Percentiles rank a stretch among this genome's conserved stretches.
Evolutionary conservation across 1,140 invertebrate species (phyloP).

Genomic region (Cyclargus thomasi): DNA sequence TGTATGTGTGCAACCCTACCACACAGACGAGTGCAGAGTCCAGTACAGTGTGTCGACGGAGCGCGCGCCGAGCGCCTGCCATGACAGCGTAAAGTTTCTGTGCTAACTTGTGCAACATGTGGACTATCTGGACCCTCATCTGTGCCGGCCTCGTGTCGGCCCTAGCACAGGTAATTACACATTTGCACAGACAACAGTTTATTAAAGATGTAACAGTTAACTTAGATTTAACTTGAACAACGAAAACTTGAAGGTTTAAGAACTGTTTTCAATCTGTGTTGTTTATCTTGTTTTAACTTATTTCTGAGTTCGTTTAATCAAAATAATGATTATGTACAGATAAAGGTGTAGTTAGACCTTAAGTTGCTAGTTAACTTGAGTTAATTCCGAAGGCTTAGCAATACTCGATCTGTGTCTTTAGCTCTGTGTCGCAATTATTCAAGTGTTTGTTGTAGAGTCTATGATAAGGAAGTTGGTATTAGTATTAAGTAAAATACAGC

Average conservation of each 20-base stretch:
- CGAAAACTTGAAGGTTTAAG: slow-evolving; percentile 12
- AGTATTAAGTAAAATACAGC: neutral
- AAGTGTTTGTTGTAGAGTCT: neutral
- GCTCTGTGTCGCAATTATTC: neutral
- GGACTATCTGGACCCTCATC: slow-evolving; percentile 39
- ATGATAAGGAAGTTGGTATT: neutral
- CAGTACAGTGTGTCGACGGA: slow-evolving; percentile 48
- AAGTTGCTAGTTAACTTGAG: too few species aligned
- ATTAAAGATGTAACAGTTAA: too few species aligned
- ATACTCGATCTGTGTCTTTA: neutral
- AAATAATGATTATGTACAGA: too few species aligned
- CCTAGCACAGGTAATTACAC: slow-evolving; percentile 46
- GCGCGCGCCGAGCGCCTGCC: slow-evolving; percentile 50
- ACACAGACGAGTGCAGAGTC: too few species aligned
- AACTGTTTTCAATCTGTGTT: neutral
- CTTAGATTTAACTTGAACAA: neutral
- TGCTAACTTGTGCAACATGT: slow-evolving; percentile 46
- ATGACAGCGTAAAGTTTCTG: slow-evolving; percentile 46
- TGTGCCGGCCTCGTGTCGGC: slow-evolving; percentile 42
- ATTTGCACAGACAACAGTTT: too few species aligned
- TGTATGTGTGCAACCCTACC: slow-evolving; percentile 37
- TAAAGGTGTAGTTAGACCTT: too few species aligned
- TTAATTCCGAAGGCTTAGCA: too few species aligned
- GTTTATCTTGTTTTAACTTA: neutral
- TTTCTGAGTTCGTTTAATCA: neutral